Percentiles rank a stretch among this genome's conserved stretches.
These are phyloP conservation scores for Diceros bicornis DNA, from an alignment of 2,797 vertebrate genomes.

Conservation along the genomic window DNA sequence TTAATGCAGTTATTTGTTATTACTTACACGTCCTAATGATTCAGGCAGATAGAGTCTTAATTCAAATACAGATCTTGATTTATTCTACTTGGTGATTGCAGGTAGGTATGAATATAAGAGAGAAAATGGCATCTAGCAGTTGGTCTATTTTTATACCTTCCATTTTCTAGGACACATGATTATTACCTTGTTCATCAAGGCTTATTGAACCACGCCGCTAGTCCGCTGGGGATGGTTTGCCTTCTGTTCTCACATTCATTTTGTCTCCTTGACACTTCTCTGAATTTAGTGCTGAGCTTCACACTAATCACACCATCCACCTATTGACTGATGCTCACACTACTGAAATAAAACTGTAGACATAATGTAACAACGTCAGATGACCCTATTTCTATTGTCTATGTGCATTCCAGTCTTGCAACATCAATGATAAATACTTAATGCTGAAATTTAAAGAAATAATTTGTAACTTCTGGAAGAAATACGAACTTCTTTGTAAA, in stretches of 20 bases:
- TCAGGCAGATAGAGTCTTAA: neutral
- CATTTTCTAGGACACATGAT: neutral
- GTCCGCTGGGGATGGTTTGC: neutral
- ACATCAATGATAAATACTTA: slow-evolving; percentile 51
- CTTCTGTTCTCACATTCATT: slow-evolving; percentile 59
- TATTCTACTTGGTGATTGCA: neutral
- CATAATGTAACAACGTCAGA: slow-evolving; percentile 43
- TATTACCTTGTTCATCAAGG: slow-evolving; percentile 22
- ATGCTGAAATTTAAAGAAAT: slow-evolving; percentile 58
- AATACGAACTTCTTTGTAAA: slow-evolving; percentile 10
- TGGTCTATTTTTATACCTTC: slow-evolving; percentile 23
- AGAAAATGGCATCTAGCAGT: neutral
- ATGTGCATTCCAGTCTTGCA: neutral
- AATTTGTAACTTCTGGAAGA: slow-evolving; percentile 4
- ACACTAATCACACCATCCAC: slow-evolving; percentile 35
- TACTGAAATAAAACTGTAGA: slow-evolving; percentile 58
- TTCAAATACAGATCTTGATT: neutral
- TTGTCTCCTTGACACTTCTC: slow-evolving; percentile 16
- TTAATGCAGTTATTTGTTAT: neutral
- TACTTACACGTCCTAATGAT: neutral
- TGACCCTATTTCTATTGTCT: slow-evolving; percentile 46
- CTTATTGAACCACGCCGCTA: neutral
- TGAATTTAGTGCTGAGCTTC: slow-evolving; percentile 57
- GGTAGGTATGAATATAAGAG: neutral
- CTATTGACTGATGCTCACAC: slow-evolving; percentile 37